Evolutionary conservation across 2,888 invertebrate species (phyloP), one percentile per base, ranked within the genome.

Genomic region (Xanthostigma xanthostigma): DNA sequence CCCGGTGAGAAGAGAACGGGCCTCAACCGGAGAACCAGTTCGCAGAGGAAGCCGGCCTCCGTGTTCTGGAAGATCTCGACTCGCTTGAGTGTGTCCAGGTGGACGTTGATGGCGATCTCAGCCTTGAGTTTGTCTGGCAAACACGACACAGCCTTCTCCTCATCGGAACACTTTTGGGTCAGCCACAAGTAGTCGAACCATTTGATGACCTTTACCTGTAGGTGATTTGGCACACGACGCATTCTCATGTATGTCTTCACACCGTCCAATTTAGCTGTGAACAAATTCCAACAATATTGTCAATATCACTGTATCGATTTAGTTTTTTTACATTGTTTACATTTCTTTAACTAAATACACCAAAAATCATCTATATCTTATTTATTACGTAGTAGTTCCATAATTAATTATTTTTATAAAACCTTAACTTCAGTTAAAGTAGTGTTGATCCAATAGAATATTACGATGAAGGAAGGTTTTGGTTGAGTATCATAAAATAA

Each of bases 111-210:
- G 63, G 96, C 96, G 64, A 97, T 97, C 73, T 97, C 97, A 52
- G 96, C 96, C 72, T 96, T 96, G 61, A 96, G 78, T 71, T 96
- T 95, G 73, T 96, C 95, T 70, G 93, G 93, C 63, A 94, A 79
- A 73, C 91, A 93, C 63, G 90, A 89, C 59, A 94, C 92, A 50
- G 91, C 91, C 68, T 85, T 86, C 68, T 96, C 95, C 68, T 97
- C 96, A 67, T 96, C 94, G 27, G 94, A 93, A 65, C 94, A 94
- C 73, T 96, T 96, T 74, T 97, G 95, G 57, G 94, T 94, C 62
- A 95, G 81, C 96, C 97, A 97, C 62, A 96, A 78, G 70, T 97
- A 96, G 75, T 97, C 96, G 72, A 96, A 97, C 96, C 96, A 97
- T 70, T 94, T 93, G 71, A 97, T 96, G 58, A 92, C 96, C 70